Evolutionary conservation across 2,797 vertebrate genomes (phyloP), one percentile per base, ranked within the genome.

Genomic region (Carapus acus): DNA sequence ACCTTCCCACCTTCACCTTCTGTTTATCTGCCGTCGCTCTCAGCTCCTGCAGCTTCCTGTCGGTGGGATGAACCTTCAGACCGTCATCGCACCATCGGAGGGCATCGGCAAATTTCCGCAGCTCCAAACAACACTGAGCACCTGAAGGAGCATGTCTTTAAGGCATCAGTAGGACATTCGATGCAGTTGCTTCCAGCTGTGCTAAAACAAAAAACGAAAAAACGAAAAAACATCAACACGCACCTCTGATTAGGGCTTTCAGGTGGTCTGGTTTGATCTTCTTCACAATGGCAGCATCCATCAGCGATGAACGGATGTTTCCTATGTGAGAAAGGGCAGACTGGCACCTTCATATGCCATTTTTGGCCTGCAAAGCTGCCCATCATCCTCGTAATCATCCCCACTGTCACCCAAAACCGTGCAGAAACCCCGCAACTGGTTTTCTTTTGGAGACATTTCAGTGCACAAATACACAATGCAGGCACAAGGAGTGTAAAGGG

Each of bases 31-130:
- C 93, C 61, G 88, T 83, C 18, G 83, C 67, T 81, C 92, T 90
- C 4, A 87, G 74, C 78, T 96, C 94, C 81, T 81, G 74, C 17
- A 99, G 88, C 58, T 92, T 96, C 75, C 89, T 91, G 61, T 97
- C 92, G 7, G 77, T 85, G 3, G 91, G 81, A 66, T 92, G 77
- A 52, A 83, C 69, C 41, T 55, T 72, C 37, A 99, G 88, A 19
- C 92, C 96, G 6, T 93, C 91, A 1, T 97, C 92, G 43, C 95
- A 97, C 94, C 94, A 98, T 9, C 73, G 85, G 63, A 95, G n/a
- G 1, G 91, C 91, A 57, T 91, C 91, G 0, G 79, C 59, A 65
- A 89, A 94, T 65, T 85, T 87, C 47, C 74, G 88, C 44, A 99
- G 80, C 79, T 93, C 91, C 55, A 92, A 64, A 62, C 90, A 92